Conservation (phyloP, 2,797 vertebrate genomes). For the Alcedo quadribrachys region DNA sequence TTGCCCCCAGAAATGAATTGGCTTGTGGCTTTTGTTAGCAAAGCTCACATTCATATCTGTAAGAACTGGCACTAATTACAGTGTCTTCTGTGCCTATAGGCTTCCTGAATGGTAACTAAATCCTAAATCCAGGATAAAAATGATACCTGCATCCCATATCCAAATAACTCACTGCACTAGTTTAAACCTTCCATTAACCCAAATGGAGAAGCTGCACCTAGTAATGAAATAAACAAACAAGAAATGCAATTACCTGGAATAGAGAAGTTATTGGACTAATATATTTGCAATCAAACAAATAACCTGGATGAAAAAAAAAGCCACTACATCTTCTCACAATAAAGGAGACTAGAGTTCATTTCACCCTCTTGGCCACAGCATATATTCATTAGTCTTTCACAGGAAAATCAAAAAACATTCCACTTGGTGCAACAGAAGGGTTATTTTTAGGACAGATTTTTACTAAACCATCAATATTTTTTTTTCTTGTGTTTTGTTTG, state of each 20-base stretch:
- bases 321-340: not conserved
- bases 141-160: not conserved
- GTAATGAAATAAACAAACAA: not conserved
- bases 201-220: not conserved
- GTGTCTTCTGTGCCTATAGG: not conserved
- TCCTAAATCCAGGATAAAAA: not conserved
- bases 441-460: not conserved
- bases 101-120: not conserved
- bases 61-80: not conserved
- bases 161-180: not conserved
- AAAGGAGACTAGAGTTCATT: not conserved
- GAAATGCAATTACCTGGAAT: not conserved
- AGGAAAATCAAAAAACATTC: not conserved
- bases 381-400: not conserved
- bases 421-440: not conserved
- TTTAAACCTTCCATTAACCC: not conserved
- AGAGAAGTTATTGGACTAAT: not conserved
- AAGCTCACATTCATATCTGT: accelerated
- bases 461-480: accelerated
- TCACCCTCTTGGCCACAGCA: not conserved
- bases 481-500: accelerated
- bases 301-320: not conserved
- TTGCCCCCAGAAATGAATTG: not conserved
- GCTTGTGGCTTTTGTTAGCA: not conserved
- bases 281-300: not conserved